Conservation (phyloP, 2,113 vertebrate species). For the Dromiciops gliroides region DNA sequence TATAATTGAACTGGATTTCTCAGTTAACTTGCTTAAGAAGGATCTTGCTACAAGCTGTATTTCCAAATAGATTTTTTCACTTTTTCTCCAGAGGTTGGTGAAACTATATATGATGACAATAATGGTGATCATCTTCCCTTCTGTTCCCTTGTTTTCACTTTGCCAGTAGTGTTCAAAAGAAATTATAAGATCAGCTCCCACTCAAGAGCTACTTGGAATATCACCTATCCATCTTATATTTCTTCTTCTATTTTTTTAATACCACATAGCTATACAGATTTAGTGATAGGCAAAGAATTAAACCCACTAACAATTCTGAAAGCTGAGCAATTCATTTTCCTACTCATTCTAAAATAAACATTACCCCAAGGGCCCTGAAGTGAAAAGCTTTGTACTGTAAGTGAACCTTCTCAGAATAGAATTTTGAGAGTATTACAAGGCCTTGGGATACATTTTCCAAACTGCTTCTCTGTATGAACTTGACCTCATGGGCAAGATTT, state of each 20-base stretch:
- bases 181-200: constrained; percentile 30
- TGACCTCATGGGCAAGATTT: constrained; percentile 71
- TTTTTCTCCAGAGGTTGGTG: neutral
- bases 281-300: constrained; percentile 62
- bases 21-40: constrained; percentile 58
- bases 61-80: neutral
- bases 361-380: constrained; percentile 38
- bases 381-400: constrained; percentile 43
- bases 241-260: constrained; percentile 10
- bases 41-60: neutral
- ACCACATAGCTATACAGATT: constrained; percentile 47
- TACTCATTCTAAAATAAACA: constrained; percentile 54
- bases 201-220: neutral
- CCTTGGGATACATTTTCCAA: constrained; percentile 66
- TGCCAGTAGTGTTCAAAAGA: constrained; percentile 47
- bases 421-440: constrained; percentile 51
- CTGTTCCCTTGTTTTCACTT: constrained; percentile 23
- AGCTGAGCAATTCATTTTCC: constrained; percentile 54
- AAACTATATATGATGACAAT: neutral
- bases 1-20: constrained; percentile 55
- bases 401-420: constrained; percentile 54
- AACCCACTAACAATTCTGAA: constrained; percentile 43
- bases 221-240: constrained; percentile 17
- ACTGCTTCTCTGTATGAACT: constrained; percentile 63
- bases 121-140: constrained; percentile 10